Base-by-base conservation (phyloP, 2,797 vertebrate species). In the Bucorvus abyssinicus region DNA sequence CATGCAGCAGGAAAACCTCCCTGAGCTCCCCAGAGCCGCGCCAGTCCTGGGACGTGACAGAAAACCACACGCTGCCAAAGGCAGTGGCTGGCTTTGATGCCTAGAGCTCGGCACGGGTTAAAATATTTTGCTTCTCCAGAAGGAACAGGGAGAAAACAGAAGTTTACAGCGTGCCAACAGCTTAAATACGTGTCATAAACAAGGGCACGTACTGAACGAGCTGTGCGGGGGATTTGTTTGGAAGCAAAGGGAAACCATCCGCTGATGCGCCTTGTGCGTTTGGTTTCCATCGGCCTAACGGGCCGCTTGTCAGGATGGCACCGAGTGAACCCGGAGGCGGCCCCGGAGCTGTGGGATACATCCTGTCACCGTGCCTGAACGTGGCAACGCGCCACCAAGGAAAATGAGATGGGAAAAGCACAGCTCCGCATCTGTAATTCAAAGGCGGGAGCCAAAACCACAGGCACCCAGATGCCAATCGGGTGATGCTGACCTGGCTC, bases 351-450 rank as follows among this genome's bases (percentile, higher is more conserved):
- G 16, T 47, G 84, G 81, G 93, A 89, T 57, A 21, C 24, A 57
- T 71, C 61, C 67, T 36, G 16, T 27, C 1, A 0, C 44, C 49
- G 32, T 1, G 5, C 64, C 0, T 23, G 12, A 27, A 30, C 0
- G 2, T 55, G 24, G 87, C 78, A 70, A 85, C 12, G 68, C 55
- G 50, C 12, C 71, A 10, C 57, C 6, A 0, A 52, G 89, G 40
- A 83, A 75, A 85, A 88, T 0, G 5, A 64, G 61, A 45, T 32
- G 42, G 34, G 82, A 89, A 85, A 3, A 7, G 50, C 2, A 0
- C 52, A 34, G 61, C 23, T 77, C 36, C 49, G 70, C 14, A 19
- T 21, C 75, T 20, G 2, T 30, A 84, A 90, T 36, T 67, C 55
- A 6, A 27, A 38, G 40, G 23, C 7, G 1, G 29, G 57, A 90